A percentile compares a stretch with the other conserved stretches of the same genome.
phyloP scores from a whole-genome alignment of 2,113 vertebrate species.

The Calyptommatus sinebrachiatus region DNA sequence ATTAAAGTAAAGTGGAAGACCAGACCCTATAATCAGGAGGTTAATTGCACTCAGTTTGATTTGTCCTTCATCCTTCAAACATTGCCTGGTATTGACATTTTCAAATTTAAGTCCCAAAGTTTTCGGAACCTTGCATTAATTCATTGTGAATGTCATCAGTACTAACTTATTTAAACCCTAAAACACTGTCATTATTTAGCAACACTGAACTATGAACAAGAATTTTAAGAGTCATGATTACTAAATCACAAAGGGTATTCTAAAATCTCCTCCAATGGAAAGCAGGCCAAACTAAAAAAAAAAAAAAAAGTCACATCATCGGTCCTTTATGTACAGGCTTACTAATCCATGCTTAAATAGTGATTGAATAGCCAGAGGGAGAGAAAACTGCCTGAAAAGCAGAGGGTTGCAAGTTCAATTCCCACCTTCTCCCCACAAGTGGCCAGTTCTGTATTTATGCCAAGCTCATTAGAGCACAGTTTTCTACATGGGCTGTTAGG shows the following conservation, averaged over 20 bases:
- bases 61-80: slow-evolving; percentile 28
- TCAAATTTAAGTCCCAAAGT: slow-evolving; percentile 26
- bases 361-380: no score
- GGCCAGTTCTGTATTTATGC: no score
- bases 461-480: no score
- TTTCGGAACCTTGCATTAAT: slow-evolving; percentile 18
- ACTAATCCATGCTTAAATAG: no score
- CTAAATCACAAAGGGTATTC: neutral
- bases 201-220: slow-evolving; percentile 12
- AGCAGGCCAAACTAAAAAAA: neutral
- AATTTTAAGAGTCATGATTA: slow-evolving; percentile 6
- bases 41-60: slow-evolving; percentile 31
- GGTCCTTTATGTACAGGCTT: no score
- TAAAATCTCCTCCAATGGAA: neutral
- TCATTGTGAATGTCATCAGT: slow-evolving; percentile 8
- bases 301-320: neutral
- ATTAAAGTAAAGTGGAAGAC: slow-evolving; percentile 31
- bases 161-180: neutral
- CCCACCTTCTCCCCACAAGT: no score
- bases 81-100: slow-evolving; percentile 30
- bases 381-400: no score
- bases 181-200: slow-evolving; percentile 8
- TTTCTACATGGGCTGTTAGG: no score
- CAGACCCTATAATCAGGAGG: slow-evolving; percentile 30
- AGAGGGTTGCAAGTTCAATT: no score